Percentiles rank a stretch among this genome's conserved stretches.
Evolutionary conservation across 2,888 invertebrate species (phyloP).

Genomic region (Tipula lateralis): DNA sequence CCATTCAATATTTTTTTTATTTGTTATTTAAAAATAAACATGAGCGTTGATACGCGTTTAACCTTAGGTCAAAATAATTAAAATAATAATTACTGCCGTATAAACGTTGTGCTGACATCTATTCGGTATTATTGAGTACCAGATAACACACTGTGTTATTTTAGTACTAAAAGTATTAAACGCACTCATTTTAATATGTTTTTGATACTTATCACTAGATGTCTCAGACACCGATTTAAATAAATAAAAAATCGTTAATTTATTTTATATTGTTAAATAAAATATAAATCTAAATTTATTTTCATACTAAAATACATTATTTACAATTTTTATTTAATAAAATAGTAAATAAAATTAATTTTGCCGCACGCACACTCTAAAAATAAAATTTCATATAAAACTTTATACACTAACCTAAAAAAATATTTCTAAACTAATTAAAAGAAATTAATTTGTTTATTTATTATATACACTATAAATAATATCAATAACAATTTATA

Average conservation of each 20-base stretch:
- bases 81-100: neutral
- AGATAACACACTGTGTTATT: neutral
- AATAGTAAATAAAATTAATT: conserved; percentile 9
- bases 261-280: neutral
- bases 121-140: neutral
- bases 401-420: neutral
- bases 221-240: neutral
- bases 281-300: neutral
- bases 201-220: neutral
- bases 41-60: neutral
- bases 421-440: neutral
- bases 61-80: neutral
- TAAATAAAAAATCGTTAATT: neutral
- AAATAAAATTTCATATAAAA: neutral
- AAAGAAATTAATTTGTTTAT: neutral
- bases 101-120: neutral
- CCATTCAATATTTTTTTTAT: neutral
- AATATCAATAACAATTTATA: neutral
- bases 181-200: neutral
- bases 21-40: neutral
- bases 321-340: neutral
- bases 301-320: neutral
- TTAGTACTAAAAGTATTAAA: neutral
- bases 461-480: neutral
- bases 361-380: neutral